Conservation (phyloP, 2,113 vertebrate genomes). For the Rhegmatorhina hoffmannsi region DNA sequence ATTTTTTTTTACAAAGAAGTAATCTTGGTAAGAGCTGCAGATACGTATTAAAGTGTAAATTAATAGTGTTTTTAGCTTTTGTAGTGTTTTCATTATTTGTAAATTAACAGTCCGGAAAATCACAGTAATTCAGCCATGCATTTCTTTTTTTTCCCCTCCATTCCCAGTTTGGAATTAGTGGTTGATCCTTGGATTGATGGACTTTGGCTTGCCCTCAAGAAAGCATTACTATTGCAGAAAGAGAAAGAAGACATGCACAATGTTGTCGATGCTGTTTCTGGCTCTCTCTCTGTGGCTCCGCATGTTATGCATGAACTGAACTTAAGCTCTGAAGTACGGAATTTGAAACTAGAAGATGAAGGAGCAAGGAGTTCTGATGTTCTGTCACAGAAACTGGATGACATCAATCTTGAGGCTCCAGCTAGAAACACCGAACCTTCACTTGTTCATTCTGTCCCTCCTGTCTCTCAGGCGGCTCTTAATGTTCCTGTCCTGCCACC, state of each 20-base stretch:
- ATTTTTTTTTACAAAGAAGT: background rate
- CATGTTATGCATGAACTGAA: background rate
- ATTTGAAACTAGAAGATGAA: slow-evolving; percentile 74
- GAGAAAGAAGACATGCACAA: slow-evolving; percentile 25
- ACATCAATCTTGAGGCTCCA: background rate
- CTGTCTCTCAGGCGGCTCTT: slow-evolving; percentile 81
- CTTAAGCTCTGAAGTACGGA: slow-evolving; percentile 70
- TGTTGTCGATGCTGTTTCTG: background rate
- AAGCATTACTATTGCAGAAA: slow-evolving; percentile 68
- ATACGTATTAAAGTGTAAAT: background rate
- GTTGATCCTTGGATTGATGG: slow-evolving; percentile 94
- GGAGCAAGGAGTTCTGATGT: background rate
- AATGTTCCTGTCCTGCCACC: slow-evolving; percentile 84
- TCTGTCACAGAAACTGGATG: background rate
- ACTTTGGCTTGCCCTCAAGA: slow-evolving; percentile 87
- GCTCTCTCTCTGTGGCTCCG: background rate
- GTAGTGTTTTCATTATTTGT: background rate
- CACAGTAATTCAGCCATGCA: background rate
- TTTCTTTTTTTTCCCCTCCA: background rate
- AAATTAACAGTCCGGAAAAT: background rate
- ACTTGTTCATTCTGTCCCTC: slow-evolving; percentile 78
- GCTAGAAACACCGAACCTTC: slow-evolving; percentile 60
- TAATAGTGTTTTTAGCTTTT: background rate
- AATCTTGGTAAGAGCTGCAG: background rate
- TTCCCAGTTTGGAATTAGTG: slow-evolving; percentile 88